A percentile compares a stretch with the other conserved stretches of the same genome.
Evolutionary conservation across 2,113 vertebrate genomes (phyloP).

Genomic region (Alaudala cheleensis): DNA sequence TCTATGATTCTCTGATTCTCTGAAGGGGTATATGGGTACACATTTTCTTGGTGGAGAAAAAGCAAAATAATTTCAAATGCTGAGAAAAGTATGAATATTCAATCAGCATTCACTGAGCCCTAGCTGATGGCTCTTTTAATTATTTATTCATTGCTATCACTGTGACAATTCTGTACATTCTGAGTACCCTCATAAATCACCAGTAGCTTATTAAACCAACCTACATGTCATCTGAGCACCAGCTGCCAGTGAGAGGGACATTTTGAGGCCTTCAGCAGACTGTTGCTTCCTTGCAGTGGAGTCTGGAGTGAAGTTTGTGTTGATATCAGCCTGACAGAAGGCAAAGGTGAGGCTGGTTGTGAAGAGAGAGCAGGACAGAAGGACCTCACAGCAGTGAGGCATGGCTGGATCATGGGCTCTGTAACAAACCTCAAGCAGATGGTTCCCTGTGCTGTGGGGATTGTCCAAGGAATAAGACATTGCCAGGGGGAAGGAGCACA

Average conservation of each 20-base stretch:
- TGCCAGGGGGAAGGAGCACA: neutral
- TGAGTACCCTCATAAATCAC: neutral
- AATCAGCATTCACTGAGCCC: neutral
- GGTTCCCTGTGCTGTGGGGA: neutral
- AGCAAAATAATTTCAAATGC: neutral
- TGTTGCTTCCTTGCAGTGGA: neutral
- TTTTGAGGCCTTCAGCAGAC: neutral
- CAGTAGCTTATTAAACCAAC: neutral
- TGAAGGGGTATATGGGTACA: neutral
- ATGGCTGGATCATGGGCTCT: accelerated
- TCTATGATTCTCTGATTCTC: neutral
- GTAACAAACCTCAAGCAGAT: neutral
- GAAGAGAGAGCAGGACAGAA: neutral
- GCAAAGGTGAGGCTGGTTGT: neutral
- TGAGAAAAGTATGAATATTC: neutral
- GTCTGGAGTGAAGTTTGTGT: neutral
- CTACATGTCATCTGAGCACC: neutral
- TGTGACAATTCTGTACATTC: neutral
- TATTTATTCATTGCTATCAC: neutral
- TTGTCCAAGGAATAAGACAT: neutral
- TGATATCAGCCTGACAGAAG: neutral
- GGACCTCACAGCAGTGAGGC: neutral
- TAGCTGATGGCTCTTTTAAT: neutral
- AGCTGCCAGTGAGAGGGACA: neutral
- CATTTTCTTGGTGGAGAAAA: neutral